A percentile compares a stretch with the other conserved stretches of the same genome.
These are phyloP conservation scores for Tetramorium simillimum DNA, from an alignment of 1,140 invertebrate genomes.

Conservation along the genomic window DNA sequence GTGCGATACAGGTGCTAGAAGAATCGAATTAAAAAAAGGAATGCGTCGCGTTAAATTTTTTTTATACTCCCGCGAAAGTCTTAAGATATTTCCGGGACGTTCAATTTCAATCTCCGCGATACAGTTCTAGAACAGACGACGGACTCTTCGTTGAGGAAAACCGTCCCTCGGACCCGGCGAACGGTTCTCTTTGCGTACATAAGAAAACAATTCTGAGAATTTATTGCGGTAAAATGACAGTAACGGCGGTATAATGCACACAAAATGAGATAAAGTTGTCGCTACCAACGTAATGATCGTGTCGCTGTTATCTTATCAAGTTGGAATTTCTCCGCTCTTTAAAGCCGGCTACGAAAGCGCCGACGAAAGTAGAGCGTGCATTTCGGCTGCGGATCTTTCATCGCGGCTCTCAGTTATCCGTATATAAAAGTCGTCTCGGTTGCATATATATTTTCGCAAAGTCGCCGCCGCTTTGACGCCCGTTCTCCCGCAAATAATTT, in stretches of 20 bases:
- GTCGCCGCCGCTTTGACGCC: background rate
- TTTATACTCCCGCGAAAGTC: background rate
- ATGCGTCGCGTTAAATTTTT: background rate
- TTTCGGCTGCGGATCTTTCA: background rate
- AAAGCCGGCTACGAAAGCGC: background rate
- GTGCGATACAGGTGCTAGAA: background rate
- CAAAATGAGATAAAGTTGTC: slow-evolving; percentile 18
- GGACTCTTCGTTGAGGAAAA: background rate
- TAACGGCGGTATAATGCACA: background rate
- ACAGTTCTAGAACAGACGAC: background rate
- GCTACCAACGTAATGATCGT: slow-evolving; percentile 14
- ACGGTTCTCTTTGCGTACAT: slow-evolving; percentile 3
- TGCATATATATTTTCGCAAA: slow-evolving; percentile 9
- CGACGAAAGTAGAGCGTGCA: slow-evolving; percentile 16
- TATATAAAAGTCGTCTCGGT: background rate
- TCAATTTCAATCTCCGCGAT: background rate
- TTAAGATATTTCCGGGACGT: background rate
- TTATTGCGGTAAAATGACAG: background rate
- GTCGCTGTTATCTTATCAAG: slow-evolving; percentile 45
- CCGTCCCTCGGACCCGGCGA: background rate
- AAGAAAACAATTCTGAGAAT: slow-evolving; percentile 35
- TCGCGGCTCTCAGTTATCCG: background rate
- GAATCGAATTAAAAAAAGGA: background rate
- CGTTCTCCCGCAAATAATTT: slow-evolving; percentile 11
- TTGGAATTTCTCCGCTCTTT: background rate